Evolutionary conservation across 30 jellyfish, hydroid and myxozoan genomes (phyloP).

Genomic region (Turritopsis rubra): DNA sequence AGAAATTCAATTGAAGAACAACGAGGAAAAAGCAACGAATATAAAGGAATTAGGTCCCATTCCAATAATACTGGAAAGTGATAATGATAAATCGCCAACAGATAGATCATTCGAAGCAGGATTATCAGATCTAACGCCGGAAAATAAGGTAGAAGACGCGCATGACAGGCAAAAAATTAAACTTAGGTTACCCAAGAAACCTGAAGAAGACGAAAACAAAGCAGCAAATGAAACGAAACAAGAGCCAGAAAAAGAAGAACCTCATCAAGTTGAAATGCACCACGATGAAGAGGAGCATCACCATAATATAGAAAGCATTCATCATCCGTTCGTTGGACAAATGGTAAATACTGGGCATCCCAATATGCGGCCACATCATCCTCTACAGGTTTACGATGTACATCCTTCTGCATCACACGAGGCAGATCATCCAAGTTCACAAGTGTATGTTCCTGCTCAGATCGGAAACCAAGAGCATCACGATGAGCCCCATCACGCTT

Average conservation of each 20-base stretch:
- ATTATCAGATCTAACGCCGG: constrained; percentile 3
- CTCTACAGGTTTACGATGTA: not conserved
- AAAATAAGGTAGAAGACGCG: not conserved
- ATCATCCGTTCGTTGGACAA: constrained; percentile 2
- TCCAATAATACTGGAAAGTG: not conserved
- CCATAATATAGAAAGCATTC: not conserved
- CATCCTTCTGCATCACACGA: not conserved
- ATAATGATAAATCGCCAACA: not conserved
- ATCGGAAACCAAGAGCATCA: not conserved
- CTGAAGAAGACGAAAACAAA: not conserved
- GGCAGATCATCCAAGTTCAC: not conserved
- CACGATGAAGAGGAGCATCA: not conserved
- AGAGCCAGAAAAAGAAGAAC: not conserved
- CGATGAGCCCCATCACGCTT: not conserved
- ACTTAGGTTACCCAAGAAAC: not conserved
- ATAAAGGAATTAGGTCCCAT: not conserved
- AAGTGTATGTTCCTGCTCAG: not conserved
- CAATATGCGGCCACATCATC: not conserved
- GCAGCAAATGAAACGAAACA: not conserved
- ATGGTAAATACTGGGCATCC: not conserved
- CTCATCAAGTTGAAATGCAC: not conserved
- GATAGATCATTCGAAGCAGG: constrained; percentile 42
- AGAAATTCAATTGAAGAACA: not conserved
- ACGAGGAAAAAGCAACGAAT: not conserved
- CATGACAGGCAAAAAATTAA: constrained; percentile 10